These are phyloP conservation scores for Diglossa cyanea DNA, from an alignment of 2,797 vertebrate genomes.

Conservation along the genomic window DNA sequence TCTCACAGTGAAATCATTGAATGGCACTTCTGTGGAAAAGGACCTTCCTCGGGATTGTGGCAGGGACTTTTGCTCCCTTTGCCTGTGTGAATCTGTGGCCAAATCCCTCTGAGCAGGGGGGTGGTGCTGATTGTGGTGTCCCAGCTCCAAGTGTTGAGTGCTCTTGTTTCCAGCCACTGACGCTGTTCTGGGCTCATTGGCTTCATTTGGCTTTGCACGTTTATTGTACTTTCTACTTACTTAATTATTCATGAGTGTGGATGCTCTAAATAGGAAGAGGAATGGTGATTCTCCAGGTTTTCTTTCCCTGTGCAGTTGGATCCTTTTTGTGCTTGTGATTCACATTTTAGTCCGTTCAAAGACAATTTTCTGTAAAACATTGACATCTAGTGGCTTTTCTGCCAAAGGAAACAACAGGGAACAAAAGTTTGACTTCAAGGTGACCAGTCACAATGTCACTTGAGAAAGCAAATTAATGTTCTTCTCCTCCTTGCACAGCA, in stretches of 20 bases:
- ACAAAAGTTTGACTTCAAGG: background rate
- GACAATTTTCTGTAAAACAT: constrained; percentile 67
- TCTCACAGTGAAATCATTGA: background rate
- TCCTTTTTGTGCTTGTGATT: background rate
- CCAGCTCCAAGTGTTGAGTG: rapidly evolving
- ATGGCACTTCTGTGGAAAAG: background rate
- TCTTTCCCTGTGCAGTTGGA: background rate
- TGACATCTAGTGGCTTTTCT: constrained; percentile 77
- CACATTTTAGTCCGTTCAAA: background rate
- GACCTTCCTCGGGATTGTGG: rapidly evolving
- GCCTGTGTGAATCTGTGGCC: background rate
- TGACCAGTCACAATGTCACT: background rate
- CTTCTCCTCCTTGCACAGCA: background rate
- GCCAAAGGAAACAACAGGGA: background rate
- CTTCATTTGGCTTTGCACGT: background rate
- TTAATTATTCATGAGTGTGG: background rate
- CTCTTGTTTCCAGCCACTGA: background rate
- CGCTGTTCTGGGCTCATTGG: background rate
- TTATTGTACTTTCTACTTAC: background rate
- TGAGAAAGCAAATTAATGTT: background rate
- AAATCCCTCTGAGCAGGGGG: background rate
- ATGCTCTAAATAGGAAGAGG: background rate
- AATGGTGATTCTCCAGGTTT: background rate
- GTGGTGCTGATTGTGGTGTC: background rate
- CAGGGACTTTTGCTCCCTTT: rapidly evolving